phyloP scores from a whole-genome alignment of 1,140 invertebrate genomes.

The Homarus americanus region DNA sequence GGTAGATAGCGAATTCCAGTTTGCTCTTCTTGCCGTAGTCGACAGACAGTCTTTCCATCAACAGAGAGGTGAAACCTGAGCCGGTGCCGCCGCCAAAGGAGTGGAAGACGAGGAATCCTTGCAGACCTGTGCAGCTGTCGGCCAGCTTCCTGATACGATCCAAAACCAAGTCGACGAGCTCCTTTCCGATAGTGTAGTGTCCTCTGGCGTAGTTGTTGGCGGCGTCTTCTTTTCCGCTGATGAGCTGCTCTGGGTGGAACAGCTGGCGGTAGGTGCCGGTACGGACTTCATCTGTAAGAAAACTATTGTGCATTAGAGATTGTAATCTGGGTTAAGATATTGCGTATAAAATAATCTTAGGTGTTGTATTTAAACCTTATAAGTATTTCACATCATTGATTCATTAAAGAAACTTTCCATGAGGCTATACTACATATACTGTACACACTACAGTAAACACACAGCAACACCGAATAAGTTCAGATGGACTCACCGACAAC shows the following conservation, averaged over 20 bases:
- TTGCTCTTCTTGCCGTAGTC: slow-evolving; percentile 71
- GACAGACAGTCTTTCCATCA: slow-evolving; percentile 65
- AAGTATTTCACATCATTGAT: no score
- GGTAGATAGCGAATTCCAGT: slow-evolving; percentile 67
- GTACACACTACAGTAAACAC: neutral
- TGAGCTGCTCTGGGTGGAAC: slow-evolving; percentile 68
- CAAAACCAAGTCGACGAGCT: slow-evolving; percentile 64
- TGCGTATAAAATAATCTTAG: neutral
- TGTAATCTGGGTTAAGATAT: neutral
- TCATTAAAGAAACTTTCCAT: no score
- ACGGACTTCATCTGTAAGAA: slow-evolving; percentile 59
- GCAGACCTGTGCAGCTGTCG: slow-evolving; percentile 65
- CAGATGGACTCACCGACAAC: slow-evolving; percentile 40
- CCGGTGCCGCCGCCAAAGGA: slow-evolving; percentile 69
- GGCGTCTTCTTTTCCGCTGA: slow-evolving; percentile 69
- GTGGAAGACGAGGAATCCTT: slow-evolving; percentile 69
- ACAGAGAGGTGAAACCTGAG: slow-evolving; percentile 66
- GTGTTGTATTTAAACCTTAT: no score
- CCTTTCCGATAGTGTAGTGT: slow-evolving; percentile 70
- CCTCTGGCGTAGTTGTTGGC: slow-evolving; percentile 69
- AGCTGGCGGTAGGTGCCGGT: slow-evolving; percentile 68
- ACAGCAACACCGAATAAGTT: no score
- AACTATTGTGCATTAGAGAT: slow-evolving; percentile 1
- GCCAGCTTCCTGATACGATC: slow-evolving; percentile 66
- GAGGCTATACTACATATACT: neutral